phyloP scores from a whole-genome alignment of 2,113 vertebrate genomes.

The Ictalurus punctatus region DNA sequence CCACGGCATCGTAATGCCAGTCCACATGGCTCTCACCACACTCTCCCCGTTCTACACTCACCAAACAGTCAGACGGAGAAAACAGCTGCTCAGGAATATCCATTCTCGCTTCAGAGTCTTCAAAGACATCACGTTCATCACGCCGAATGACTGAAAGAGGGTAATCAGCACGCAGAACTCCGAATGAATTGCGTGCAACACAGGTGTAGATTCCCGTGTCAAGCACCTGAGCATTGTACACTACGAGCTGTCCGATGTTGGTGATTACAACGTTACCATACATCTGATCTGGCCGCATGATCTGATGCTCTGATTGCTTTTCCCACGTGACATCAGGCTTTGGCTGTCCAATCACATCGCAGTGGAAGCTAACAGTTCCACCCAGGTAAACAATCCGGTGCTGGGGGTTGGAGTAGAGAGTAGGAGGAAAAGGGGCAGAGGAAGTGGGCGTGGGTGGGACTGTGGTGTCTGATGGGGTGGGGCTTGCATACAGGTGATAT shows the following conservation, averaged over 20 bases:
- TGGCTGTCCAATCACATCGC: constrained; percentile 84
- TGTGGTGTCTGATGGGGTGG: constrained; percentile 81
- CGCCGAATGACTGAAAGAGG: constrained; percentile 83
- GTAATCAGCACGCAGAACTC: constrained; percentile 87
- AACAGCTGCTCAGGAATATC: constrained; percentile 66
- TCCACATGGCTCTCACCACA: constrained; percentile 80
- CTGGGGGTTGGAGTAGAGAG: constrained; percentile 86
- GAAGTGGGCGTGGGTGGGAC: constrained; percentile 75
- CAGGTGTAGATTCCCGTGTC: constrained; percentile 94
- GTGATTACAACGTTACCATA: constrained; percentile 96
- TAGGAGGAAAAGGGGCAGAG: constrained; percentile 77
- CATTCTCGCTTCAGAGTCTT: constrained; percentile 58
- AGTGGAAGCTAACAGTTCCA: constrained; percentile 92
- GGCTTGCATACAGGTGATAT: constrained; percentile 86
- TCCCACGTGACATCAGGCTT: constrained; percentile 93
- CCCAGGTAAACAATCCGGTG: constrained; percentile 84
- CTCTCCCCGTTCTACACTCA: constrained; percentile 72
- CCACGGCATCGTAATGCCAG: constrained; percentile 85
- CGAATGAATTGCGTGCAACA: constrained; percentile 81
- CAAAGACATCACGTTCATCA: constrained; percentile 67
- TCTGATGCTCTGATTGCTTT: constrained; percentile 86
- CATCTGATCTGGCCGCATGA: constrained; percentile 96
- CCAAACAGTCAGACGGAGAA: constrained; percentile 81
- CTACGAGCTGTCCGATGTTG: constrained; percentile 93
- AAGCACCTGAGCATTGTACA: constrained; percentile 88